Base-by-base conservation (phyloP, 2,888 invertebrate genomes). In the Chymomyza caudatula region DNA sequence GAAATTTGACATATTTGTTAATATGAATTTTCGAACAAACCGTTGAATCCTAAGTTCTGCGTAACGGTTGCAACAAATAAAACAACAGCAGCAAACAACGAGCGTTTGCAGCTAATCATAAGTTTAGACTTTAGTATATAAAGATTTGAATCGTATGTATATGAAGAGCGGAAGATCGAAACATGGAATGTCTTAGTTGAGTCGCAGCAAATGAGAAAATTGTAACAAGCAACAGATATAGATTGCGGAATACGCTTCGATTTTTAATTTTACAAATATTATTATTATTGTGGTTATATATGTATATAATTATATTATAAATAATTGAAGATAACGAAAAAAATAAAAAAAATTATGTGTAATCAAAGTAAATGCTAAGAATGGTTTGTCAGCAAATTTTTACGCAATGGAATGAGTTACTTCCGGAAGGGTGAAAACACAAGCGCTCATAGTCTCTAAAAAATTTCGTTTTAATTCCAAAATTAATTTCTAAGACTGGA, bases 301-400 rank as follows among this genome's bases (percentile, higher is more conserved):
- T 88, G 88, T 88, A 88, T 87, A 88, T 88, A 88, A 88, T 88
- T 88, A 88, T 87, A 86, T 85, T 86, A 86, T 86, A 87, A 86
- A 86, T 87, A 87, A 87, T 81, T 81, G 83, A 82, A 82, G 86
- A 78, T 81, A 85, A 81, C 67, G 78, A 85, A 75, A 77, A 79
- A 81, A 77, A 69, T 80, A 78, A 83, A 78, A 69, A 87, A 77
- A 73, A 79, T 79, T 87, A 87, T 88, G 87, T 88, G 88, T 87
- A 87, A 87, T 87, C 87, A 77, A 87, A 83, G 71, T 37, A 58
- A 17, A 53, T 23, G 53, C 25, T 15, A 52, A 23, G 6, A 6
- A 52, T 8, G 13, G n/a, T 4, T 54, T n/a, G 29, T n/a, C 13
- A 54, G 6, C 13, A 13, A 5, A 20, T 44, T 57, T 43, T 22